Evolutionary conservation across 2,888 invertebrate species (phyloP).

Genomic region (Ernsta delagoae): DNA sequence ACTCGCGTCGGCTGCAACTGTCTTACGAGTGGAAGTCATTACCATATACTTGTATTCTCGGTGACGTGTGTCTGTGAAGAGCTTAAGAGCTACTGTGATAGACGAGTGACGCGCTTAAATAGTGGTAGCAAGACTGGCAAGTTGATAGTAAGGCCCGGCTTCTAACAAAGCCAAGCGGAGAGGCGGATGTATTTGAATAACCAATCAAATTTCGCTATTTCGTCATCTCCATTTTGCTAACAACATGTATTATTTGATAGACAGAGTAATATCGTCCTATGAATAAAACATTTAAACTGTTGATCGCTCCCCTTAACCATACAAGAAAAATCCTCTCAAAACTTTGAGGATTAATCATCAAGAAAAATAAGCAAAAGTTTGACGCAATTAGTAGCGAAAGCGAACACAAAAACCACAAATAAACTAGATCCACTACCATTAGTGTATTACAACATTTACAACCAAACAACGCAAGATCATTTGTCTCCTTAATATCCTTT

Average conservation of each 20-base stretch:
- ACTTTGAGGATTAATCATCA: no score
- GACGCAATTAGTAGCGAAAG: background rate
- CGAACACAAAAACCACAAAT: background rate
- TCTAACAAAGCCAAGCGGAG: no score
- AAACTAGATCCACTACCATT: conserved; percentile 8
- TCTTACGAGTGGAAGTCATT: conserved; percentile 31
- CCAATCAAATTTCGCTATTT: no score
- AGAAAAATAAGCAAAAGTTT: background rate
- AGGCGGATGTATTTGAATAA: no score
- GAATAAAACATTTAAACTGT: background rate
- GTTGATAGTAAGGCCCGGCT: no score
- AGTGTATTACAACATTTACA: background rate
- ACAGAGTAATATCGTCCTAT: no score
- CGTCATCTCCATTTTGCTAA: no score
- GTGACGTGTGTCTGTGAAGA: conserved; percentile 25
- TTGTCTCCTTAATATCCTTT: conserved; percentile 18
- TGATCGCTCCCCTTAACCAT: background rate
- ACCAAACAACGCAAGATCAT: conserved; percentile 11
- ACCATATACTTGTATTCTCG: conserved; percentile 29
- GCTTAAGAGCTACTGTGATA: conserved; percentile 3
- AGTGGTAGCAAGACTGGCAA: background rate
- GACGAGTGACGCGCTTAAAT: background rate
- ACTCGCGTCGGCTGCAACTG: conserved; percentile 23
- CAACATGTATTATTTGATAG: no score
- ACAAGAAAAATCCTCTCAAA: no score